phyloP scores from a whole-genome alignment of 2,888 invertebrate genomes.

The Limnephilus lunatus region DNA sequence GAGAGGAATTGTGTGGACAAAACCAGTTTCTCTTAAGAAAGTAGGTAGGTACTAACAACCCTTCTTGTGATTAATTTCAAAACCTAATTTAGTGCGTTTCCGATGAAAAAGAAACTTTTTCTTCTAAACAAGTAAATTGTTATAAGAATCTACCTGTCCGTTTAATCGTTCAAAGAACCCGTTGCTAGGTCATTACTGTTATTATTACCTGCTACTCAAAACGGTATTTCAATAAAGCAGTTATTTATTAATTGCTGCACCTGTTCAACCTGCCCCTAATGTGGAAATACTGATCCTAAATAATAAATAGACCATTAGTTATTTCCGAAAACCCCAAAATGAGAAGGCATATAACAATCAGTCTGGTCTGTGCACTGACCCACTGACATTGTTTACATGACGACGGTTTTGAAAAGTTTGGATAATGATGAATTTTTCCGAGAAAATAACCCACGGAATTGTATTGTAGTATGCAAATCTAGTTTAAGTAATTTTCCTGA shows the following conservation, averaged over 20 bases:
- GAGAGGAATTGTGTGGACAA: no score
- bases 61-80: no score
- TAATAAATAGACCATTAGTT: not conserved
- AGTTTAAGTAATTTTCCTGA: not conserved
- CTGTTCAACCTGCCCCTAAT: not conserved
- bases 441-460: not conserved
- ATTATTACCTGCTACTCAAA: not conserved
- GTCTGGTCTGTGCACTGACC: no score
- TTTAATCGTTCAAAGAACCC: not conserved
- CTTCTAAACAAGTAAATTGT: no score
- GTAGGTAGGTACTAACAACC: no score
- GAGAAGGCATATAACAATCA: not conserved
- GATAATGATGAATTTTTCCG: not conserved
- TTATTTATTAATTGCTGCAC: not conserved
- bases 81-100: no score
- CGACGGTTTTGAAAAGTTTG: not conserved
- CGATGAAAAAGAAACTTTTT: no score
- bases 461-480: not conserved
- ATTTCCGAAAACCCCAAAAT: not conserved
- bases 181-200: not conserved
- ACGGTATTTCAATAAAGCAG: not conserved
- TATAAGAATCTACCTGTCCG: not conserved
- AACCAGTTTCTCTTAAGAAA: no score
- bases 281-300: not conserved
- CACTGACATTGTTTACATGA: not conserved